Percentiles rank a stretch among this genome's conserved stretches.
Evolutionary conservation across 1,140 invertebrate genomes (phyloP).

Genomic region (Dufourea novaeangliae): DNA sequence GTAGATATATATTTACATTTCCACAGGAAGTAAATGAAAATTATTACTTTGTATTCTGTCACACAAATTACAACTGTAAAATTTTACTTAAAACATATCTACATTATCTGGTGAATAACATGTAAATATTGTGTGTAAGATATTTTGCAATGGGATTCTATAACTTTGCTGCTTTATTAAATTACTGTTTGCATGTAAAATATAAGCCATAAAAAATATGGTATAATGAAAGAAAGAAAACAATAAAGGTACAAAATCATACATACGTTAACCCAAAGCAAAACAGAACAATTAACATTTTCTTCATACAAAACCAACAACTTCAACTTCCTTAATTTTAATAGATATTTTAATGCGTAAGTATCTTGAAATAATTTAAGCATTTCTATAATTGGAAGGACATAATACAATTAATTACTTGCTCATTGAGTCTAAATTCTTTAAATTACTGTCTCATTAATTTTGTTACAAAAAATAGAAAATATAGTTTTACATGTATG

Average conservation of each 20-base stretch:
- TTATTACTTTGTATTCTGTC: slow-evolving; percentile 48
- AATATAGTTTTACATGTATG: slow-evolving; percentile 28
- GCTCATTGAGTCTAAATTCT: slow-evolving; percentile 1
- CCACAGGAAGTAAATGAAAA: slow-evolving; percentile 48
- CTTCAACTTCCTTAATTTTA: slow-evolving; percentile 22
- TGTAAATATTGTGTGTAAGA: slow-evolving; percentile 37
- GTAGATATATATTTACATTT: slow-evolving; percentile 58
- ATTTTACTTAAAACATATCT: slow-evolving; percentile 53
- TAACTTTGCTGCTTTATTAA: slow-evolving; percentile 29
- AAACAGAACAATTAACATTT: slow-evolving; percentile 18
- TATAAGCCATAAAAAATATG: slow-evolving; percentile 10
- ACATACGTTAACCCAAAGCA: slow-evolving; percentile 20
- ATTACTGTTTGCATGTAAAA: slow-evolving; percentile 4
- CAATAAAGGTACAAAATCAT: slow-evolving; percentile 35
- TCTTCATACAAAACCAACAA: slow-evolving; percentile 11
- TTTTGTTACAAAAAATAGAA: slow-evolving; percentile 38
- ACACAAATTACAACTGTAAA: slow-evolving; percentile 49
- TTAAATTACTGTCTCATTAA: slow-evolving; percentile 31
- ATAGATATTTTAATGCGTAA: slow-evolving; percentile 30
- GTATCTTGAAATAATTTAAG: slow-evolving; percentile 31
- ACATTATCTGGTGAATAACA: slow-evolving; percentile 51
- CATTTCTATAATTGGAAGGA: slow-evolving; percentile 1
- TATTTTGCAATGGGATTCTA: slow-evolving; percentile 31
- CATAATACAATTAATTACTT: slow-evolving; percentile 14
- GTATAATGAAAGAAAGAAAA: neutral